Conservation (phyloP, 2,888 invertebrate genomes). For the Itoplectis maculator region DNA sequence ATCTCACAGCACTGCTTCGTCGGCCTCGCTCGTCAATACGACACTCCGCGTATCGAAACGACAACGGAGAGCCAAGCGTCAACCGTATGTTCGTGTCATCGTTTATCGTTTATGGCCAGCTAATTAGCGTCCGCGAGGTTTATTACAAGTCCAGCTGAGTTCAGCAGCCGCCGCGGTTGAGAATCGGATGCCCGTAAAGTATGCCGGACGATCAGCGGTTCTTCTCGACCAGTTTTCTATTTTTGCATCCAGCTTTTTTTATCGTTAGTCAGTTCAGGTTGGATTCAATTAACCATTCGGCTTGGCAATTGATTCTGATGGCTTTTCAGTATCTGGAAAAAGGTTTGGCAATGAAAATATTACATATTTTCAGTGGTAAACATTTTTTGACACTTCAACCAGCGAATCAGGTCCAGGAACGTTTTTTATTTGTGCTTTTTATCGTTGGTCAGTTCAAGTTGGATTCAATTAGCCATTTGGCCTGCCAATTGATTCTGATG, state of each 20-base stretch:
- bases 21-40: constrained; percentile 38
- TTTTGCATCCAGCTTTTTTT: neutral
- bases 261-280: too few species aligned
- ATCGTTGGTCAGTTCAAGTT: too few species aligned
- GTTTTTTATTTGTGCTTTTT: neutral
- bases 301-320: too few species aligned
- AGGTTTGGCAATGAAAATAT: too few species aligned
- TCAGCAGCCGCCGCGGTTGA: constrained; percentile 26
- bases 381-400: too few species aligned
- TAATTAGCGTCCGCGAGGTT: constrained; percentile 82
- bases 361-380: too few species aligned
- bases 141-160: constrained; percentile 72
- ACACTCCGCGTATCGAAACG: constrained; percentile 29
- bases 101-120: constrained; percentile 79
- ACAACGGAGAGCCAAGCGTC: constrained; percentile 71
- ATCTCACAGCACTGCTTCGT: neutral
- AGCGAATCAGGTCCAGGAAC: too few species aligned
- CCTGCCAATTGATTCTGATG: too few species aligned
- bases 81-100: constrained; percentile 80
- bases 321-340: neutral
- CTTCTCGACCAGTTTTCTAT: neutral
- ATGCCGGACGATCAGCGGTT: neutral
- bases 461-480: too few species aligned
- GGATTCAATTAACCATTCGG: too few species aligned
- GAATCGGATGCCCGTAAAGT: constrained; percentile 4